Base-by-base conservation (phyloP, 2,797 vertebrate species). In the Eupleurogrammus muticus region DNA sequence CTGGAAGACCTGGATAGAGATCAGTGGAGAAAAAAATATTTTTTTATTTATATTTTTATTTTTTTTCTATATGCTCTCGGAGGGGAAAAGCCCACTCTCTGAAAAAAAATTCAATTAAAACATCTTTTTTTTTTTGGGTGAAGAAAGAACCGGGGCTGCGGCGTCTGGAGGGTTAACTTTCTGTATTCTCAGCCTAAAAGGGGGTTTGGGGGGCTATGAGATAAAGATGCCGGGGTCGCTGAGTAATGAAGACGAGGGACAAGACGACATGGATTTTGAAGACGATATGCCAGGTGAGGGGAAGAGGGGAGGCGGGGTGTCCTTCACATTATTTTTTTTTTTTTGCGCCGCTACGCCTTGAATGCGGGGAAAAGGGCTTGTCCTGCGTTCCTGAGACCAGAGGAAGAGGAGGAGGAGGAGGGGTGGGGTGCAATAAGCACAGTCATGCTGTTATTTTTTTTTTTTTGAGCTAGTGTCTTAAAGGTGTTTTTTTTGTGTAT, bases 191-290 rank as follows among this genome's bases (percentile, higher is more conserved):
- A 82, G 86, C 76, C 89, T 83, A 81, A 94, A 92, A 88, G 88
- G 90, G 75, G 85, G 83, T 90, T 90, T 70, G 81, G 90, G 90
- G 87, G 84, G 92, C 90, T 86, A 94, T 93, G 93, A 93, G 90
- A 90, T 94, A 92, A 96, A 94, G 92, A 97, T 97, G 97, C 95
- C 96, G 94, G 96, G 96, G 89, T 96, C 96, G 87, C 92, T 95
- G 92, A 96, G 95, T 92, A 94, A 95, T 93, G 96, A 96, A 92
- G 96, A 97, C 92, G 96, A 97, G 93, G 95, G 92, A 92, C 95
- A 94, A 87, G 96, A 96, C 93, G 95, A 96, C 92, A 95, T 96
- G 92, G 96, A 97, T 92, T 95, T 95, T 92, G 95, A 94, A 92
- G 94, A 95, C 93, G 97, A 97, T 81, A 93, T 96, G 91, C 96